Base-by-base conservation (phyloP, 2,888 invertebrate genomes). In the Scaptomyza caliginosa region DNA sequence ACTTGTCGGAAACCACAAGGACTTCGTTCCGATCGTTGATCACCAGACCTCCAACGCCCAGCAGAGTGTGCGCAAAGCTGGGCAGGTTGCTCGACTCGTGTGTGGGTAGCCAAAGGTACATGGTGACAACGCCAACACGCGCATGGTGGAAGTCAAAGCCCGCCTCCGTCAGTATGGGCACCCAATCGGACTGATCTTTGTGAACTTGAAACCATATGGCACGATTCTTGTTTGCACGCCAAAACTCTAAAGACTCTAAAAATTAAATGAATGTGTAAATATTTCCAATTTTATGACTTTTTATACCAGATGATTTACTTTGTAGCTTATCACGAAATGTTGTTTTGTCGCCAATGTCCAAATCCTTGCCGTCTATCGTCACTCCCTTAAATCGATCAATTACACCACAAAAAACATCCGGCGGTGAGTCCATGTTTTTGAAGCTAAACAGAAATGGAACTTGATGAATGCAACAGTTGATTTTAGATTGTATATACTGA, bases 111-210 rank as follows among this genome's bases (percentile, higher is more conserved):
- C 97, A 98, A 88, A 94, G 94, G 80, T 94, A 95, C 93, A 98
- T 93, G 93, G 95, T 95, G 0, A 97, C 95, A 90, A 94, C 95
- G 28, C 95, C 94, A 52, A 94, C 93, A 85, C 95, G 94, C 0
- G 97, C 96, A 92, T 98, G 97, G 90, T 98, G 98, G 89, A 95
- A 98, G 76, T 94, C 94, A 90, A 98, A 98, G 16, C 96, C 96
- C 88, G 94, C 93, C 94, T 94, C 93, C 5, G 94, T 94, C 71
- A 97, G 92, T 68, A 94, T 88, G 13, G 97, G 96, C 32, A 97
- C 93, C 95, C 96, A 96, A 13, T 93, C 93, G 3, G 95, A 92
- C 85, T 96, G 94, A 65, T 93, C 91, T 38, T 94, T 93, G 84
- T 94, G 92, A 0, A 97, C 94, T 89, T 94, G 94, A 89, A 97